These are phyloP conservation scores for Labeo catla DNA, from an alignment of 2,113 vertebrate species.

Conservation along the genomic window DNA sequence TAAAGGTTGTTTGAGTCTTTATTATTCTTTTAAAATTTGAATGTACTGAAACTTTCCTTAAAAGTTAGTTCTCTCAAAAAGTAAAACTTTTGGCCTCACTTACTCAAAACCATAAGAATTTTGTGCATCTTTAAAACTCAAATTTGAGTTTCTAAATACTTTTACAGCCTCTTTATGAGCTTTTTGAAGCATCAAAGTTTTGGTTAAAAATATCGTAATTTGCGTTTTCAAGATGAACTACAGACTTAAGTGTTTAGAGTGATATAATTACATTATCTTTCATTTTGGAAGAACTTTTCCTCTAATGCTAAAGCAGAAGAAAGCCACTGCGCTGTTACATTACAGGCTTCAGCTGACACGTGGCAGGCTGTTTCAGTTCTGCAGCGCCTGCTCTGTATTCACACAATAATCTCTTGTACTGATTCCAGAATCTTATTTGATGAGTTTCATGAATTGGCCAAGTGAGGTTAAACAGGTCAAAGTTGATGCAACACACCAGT, in stretches of 20 bases:
- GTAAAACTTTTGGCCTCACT: not conserved
- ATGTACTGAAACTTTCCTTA: not conserved
- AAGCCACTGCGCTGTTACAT: slow-evolving; percentile 25
- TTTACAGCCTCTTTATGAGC: too few species aligned
- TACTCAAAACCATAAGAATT: not conserved
- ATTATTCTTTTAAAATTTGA: not conserved
- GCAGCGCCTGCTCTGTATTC: slow-evolving; percentile 27
- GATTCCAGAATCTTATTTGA: slow-evolving; percentile 41
- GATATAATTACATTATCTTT: too few species aligned
- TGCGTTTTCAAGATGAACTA: not conserved
- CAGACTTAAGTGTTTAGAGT: too few species aligned
- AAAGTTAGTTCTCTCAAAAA: too few species aligned
- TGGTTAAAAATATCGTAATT: not conserved
- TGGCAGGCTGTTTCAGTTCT: slow-evolving; percentile 50
- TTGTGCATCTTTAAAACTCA: not conserved
- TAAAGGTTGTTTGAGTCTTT: not conserved
- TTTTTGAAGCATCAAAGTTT: too few species aligned
- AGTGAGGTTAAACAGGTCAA: not conserved
- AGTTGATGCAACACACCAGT: slow-evolving; percentile 1
- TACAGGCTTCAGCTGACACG: slow-evolving; percentile 41
- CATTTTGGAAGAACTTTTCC: not conserved
- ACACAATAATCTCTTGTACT: slow-evolving; percentile 54
- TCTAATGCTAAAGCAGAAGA: not conserved
- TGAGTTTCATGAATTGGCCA: slow-evolving; percentile 5
- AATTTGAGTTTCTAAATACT: not conserved